Percentiles rank a stretch among this genome's conserved stretches.
phyloP scores from a whole-genome alignment of 2,797 vertebrate genomes.

The Petrocephalus schoutedeni region DNA sequence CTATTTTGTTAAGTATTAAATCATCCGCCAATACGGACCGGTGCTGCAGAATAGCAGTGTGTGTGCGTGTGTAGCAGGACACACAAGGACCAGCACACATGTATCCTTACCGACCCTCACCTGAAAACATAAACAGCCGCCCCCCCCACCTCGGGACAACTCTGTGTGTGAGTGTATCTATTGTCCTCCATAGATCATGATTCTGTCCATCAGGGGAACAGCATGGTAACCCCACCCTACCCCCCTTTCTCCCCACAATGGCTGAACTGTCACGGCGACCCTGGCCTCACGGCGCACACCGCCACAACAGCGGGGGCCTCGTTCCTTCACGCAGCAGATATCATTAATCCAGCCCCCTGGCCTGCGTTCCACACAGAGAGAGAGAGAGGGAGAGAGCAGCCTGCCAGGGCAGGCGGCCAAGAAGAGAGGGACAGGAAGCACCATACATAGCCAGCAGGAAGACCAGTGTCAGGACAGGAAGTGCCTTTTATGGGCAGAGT shows the following conservation, averaged over 20 bases:
- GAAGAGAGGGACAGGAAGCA: constrained; percentile 65
- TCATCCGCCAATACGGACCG: background rate
- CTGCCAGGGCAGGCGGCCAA: constrained; percentile 62
- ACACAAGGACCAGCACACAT: background rate
- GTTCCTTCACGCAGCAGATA: constrained; percentile 19
- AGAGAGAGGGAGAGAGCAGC: constrained; percentile 24
- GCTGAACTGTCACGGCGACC: background rate
- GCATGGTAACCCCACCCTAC: background rate
- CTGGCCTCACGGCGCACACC: background rate
- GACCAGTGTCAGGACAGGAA: constrained; percentile 72
- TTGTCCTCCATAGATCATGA: background rate
- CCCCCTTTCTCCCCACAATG: background rate
- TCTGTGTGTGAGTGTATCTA: constrained; percentile 12
- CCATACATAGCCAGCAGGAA: constrained; percentile 85
- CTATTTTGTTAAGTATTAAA: background rate
- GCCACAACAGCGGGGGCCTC: background rate
- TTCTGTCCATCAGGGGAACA: background rate
- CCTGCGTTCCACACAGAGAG: constrained; percentile 34
- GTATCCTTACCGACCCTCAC: background rate
- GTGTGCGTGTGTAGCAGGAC: background rate
- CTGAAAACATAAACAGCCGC: too few relatives aligned
- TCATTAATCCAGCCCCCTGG: constrained; percentile 32
- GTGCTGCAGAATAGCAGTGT: background rate
- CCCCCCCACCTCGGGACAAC: background rate
- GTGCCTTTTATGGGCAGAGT: constrained; percentile 68